Base-by-base conservation (phyloP, 2,888 invertebrate species). In the Nephrocerus scutellatus region DNA sequence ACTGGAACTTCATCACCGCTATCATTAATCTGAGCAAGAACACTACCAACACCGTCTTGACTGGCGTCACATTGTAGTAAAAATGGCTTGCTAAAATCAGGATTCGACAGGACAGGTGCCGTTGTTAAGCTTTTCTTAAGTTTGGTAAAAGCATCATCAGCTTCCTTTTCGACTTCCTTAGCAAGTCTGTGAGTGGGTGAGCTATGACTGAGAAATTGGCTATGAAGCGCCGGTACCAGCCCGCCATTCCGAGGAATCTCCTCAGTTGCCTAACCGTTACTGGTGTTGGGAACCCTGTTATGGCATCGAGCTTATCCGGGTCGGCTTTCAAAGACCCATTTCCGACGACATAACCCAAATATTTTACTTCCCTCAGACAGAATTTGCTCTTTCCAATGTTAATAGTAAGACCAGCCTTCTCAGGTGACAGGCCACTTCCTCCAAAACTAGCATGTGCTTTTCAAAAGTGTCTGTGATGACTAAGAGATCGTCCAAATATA, bases 41-140 rank as follows among this genome's bases (percentile, higher is more conserved):
- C 46, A 5, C 44, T 36, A 7, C 37, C 41, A 4, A 44, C 32
- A 1, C 43, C 46, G 5, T 20, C 31, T 13, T 41, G 33, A 19
- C 37, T 37, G 2, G 46, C 41, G 24, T 48, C 46, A 20, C 46
- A 48, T 5, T 42, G 43, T 3, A 47, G 20, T 8, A n/a, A 34
- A 20, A 41, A 42, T 19, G 38, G 44, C 12, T 26, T 39, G 1
- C 20, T 20, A 28, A 44, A 48, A 21, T 46, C 46, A 3, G 43
- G 37, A 36, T 46, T 40, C 3, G 14, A 8, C n/a, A 43, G 19
- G 4, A 43, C 30, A 12, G 46, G 38, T n/a, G 38, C 38, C 5
- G 30, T 16, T 1, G 39, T 39, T 4, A 43, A n/a, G 3, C 30
- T 18, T 2, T 12, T 18, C 16, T 46, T 41, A 6, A 46, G n/a